Evolutionary conservation across 2,113 vertebrate genomes (phyloP).

Genomic region (Orycteropus afer): DNA sequence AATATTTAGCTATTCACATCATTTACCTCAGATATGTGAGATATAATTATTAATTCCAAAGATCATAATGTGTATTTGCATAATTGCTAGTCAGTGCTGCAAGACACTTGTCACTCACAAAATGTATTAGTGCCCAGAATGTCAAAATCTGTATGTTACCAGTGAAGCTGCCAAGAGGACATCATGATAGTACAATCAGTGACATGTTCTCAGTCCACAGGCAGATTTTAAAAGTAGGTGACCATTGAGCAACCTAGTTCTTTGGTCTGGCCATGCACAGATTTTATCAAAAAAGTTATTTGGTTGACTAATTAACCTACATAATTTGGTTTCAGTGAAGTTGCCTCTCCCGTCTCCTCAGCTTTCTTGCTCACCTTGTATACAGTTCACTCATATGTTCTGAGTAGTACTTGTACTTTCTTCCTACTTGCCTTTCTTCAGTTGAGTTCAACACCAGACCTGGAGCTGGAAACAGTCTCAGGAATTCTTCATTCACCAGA

Average conservation of each 20-base stretch:
- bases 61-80: neutral
- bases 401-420: neutral
- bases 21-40: neutral
- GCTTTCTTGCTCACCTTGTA: neutral
- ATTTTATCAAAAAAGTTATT: neutral
- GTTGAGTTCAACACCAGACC: constrained; percentile 7
- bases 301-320: neutral
- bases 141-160: neutral
- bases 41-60: neutral
- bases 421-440: constrained; percentile 59
- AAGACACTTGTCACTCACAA: neutral
- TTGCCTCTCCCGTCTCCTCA: neutral
- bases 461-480: constrained; percentile 30
- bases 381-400: neutral
- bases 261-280: neutral
- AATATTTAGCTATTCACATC: neutral
- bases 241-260: too few relatives aligned
- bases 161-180: neutral
- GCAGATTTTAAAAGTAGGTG: neutral
- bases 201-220: neutral
- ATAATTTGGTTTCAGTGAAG: neutral
- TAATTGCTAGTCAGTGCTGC: neutral
- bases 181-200: neutral
- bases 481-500: constrained; percentile 71
- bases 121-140: neutral